Conservation (phyloP, 2,888 invertebrate genomes). For the Sphaerophoria taeniata region DNA sequence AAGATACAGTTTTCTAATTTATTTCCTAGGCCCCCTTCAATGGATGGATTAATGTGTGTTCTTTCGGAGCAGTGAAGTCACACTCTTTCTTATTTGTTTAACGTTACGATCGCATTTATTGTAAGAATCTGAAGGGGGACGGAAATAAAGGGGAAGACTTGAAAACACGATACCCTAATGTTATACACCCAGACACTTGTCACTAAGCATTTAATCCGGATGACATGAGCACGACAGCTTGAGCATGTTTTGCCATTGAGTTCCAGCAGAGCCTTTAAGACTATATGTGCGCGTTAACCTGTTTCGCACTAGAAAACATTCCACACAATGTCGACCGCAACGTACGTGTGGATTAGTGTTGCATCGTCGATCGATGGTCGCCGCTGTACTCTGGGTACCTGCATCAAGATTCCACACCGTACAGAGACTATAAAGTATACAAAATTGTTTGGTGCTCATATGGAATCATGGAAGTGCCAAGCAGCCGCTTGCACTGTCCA, state of each 20-base stretch:
- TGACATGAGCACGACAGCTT: slow-evolving; percentile 74
- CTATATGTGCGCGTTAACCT: slow-evolving; percentile 56
- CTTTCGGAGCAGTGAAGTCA: slow-evolving; percentile 53
- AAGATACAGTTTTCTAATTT: slow-evolving; percentile 64
- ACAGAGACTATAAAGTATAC: background rate
- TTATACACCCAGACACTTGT: slow-evolving; percentile 74
- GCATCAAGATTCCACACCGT: slow-evolving; percentile 4
- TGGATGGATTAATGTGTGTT: slow-evolving; percentile 69
- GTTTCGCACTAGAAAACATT: slow-evolving; percentile 38
- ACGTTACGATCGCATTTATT: background rate
- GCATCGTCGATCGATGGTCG: background rate
- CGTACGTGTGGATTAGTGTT: slow-evolving; percentile 31
- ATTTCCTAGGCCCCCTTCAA: slow-evolving; percentile 52
- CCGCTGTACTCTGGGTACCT: no score
- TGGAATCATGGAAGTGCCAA: slow-evolving; percentile 67
- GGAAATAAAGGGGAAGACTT: slow-evolving; percentile 5
- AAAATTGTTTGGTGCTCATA: slow-evolving; percentile 46
- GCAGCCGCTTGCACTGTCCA: slow-evolving; percentile 48
- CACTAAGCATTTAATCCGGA: slow-evolving; percentile 74
- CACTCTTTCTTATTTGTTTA: slow-evolving; percentile 32
- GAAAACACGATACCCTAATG: slow-evolving; percentile 73
- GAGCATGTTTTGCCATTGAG: slow-evolving; percentile 74
- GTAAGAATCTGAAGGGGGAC: background rate
- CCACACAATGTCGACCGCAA: no score
- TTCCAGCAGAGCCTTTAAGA: slow-evolving; percentile 35